Percentiles rank a stretch among this genome's conserved stretches.
Evolutionary conservation across 2,888 invertebrate species (phyloP).

Genomic region (Altica lythri): DNA sequence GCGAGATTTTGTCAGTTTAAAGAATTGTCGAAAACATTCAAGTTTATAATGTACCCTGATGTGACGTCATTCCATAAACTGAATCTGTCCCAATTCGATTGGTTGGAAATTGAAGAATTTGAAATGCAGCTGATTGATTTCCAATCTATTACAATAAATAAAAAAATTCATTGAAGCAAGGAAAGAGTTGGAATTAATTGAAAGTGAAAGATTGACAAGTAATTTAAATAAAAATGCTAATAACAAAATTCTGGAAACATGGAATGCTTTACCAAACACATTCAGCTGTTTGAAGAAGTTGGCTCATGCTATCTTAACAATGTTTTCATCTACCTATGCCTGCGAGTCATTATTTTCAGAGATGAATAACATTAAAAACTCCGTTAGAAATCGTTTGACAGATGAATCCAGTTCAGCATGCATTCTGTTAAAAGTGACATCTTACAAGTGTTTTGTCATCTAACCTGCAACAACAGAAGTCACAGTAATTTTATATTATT

Average conservation of each 20-base stretch:
- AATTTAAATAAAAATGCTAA: slow-evolving; percentile 29
- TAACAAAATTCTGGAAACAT: slow-evolving; percentile 32
- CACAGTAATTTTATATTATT: neutral
- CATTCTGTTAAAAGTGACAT: neutral
- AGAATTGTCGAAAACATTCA: no score
- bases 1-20: no score
- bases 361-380: slow-evolving; percentile 36
- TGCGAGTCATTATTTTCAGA: slow-evolving; percentile 33
- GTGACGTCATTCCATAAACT: no score
- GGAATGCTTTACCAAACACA: slow-evolving; percentile 31
- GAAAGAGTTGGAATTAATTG: no score
- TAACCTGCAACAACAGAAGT: slow-evolving; percentile 1
- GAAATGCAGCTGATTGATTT: no score
- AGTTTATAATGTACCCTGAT: no score
- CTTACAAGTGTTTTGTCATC: neutral
- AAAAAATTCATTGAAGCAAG: no score
- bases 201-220: slow-evolving; percentile 32
- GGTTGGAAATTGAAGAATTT: no score
- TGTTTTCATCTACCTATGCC: slow-evolving; percentile 37
- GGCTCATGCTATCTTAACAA: slow-evolving; percentile 23
- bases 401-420: slow-evolving; percentile 37
- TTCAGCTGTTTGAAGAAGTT: slow-evolving; percentile 28
- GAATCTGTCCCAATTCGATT: no score
- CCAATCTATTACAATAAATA: no score
- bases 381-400: slow-evolving; percentile 34